phyloP scores from a whole-genome alignment of 2,888 invertebrate species.

The Agrotis exclamationis region DNA sequence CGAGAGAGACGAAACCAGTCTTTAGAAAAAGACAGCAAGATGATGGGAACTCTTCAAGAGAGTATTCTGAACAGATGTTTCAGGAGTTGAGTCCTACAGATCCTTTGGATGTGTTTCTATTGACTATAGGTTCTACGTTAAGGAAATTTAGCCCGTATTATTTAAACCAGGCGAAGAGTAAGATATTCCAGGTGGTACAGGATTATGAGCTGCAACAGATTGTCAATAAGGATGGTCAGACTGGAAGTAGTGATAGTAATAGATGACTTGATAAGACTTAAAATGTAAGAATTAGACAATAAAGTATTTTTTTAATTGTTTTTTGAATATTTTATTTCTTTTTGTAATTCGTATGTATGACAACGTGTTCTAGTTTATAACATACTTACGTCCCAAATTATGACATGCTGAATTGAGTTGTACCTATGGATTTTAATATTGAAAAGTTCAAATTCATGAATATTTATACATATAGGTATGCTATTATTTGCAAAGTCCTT shows the following conservation, averaged over 20 bases:
- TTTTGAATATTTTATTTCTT: constrained; percentile 42
- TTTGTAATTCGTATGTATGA: no score
- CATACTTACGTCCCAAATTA: no score
- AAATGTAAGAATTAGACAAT: constrained; percentile 31
- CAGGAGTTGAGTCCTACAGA: constrained; percentile 79
- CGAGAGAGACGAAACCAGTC: constrained; percentile 74
- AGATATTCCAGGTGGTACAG: constrained; percentile 87
- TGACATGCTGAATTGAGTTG: no score
- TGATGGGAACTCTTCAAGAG: constrained; percentile 45
- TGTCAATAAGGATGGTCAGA: constrained; percentile 73
- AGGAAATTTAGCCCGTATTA: constrained; percentile 84
- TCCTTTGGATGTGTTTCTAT: constrained; percentile 82
- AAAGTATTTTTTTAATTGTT: constrained; percentile 51
- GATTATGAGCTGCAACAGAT: constrained; percentile 87
- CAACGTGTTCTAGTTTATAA: no score
- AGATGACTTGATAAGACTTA: constrained; percentile 43
- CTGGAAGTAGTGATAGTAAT: constrained; percentile 65
- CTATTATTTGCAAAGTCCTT: no score
- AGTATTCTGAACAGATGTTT: constrained; percentile 56
- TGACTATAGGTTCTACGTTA: constrained; percentile 83
- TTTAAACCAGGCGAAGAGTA: constrained; percentile 86
- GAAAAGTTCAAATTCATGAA: no score
- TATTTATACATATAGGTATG: no score
- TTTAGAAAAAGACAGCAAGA: constrained; percentile 67
- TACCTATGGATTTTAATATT: no score